These are phyloP conservation scores for Synanthedon vespiformis DNA, from an alignment of 2,888 invertebrate genomes.

Conservation along the genomic window DNA sequence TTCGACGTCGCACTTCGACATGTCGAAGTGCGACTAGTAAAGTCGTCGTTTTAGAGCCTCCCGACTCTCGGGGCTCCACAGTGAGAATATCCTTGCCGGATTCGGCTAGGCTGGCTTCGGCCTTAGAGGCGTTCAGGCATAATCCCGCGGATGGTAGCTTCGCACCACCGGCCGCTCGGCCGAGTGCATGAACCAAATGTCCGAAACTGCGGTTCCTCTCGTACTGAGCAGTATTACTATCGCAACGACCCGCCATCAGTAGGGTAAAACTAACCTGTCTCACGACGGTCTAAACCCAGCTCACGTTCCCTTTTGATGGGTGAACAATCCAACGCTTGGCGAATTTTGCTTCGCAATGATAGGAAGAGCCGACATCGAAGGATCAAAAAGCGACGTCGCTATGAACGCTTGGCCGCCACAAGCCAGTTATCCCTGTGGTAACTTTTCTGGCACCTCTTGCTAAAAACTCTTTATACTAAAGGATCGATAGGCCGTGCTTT, in stretches of 20 bases:
- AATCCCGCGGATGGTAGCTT: not conserved
- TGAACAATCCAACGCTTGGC: not conserved
- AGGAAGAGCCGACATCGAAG: conserved; percentile 76
- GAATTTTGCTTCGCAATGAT: conserved; percentile 1
- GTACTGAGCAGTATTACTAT: conserved; percentile 50
- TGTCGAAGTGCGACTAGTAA: conserved; percentile 8
- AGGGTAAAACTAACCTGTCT: conserved; percentile 74
- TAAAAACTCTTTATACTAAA: conserved; percentile 63
- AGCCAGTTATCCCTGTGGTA: conserved; percentile 78
- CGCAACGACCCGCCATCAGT: conserved; percentile 25
- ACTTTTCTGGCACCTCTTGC: conserved; percentile 70
- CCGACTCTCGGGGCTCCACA: conserved; percentile 23
- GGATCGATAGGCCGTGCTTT: conserved; percentile 10
- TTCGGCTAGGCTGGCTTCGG: not conserved
- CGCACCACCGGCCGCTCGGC: not conserved
- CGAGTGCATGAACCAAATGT: conserved; percentile 26
- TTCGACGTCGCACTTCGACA: too few species aligned
- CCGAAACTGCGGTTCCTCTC: conserved; percentile 65
- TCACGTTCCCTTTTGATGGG: not conserved
- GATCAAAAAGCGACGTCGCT: conserved; percentile 76
- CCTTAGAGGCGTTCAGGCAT: not conserved
- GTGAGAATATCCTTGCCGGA: not conserved
- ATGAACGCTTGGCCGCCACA: conserved; percentile 49
- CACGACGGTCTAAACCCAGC: conserved; percentile 46
- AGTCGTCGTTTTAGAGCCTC: conserved; percentile 58